Base-by-base conservation (phyloP, 2,888 invertebrate genomes). In the Chrysomela aeneicollis region DNA sequence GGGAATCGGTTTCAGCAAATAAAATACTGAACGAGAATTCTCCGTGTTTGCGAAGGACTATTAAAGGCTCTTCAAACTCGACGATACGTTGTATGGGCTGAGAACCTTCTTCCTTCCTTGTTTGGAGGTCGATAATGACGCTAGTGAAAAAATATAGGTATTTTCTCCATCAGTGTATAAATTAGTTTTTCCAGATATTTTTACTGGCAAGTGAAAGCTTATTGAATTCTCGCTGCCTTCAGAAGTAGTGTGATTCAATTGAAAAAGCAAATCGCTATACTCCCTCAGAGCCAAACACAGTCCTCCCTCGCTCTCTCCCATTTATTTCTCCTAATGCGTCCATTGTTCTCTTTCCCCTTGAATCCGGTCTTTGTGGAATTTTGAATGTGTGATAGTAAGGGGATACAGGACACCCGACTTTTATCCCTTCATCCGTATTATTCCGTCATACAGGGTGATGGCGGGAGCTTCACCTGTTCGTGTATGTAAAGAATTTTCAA, bases 271-370 rank as follows among this genome's bases (percentile, higher is more conserved):
- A 35, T 35, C 35, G 6, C 35, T 3, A 35, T 35, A 35, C 35
- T 35, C 35, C 35, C 35, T 35, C 35, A 26, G 6, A 26, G 26
- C 26, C 26, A 26, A 26, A 26, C 26, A 5, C 26, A 5, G 68
- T 53, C 64, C 66, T 61, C 50, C 61, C 58, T 61, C 59, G 61
- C 64, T 62, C 26, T 53, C 69, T 66, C 64, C 61, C 53, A 47
- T 58, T 63, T 64, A 55, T 62, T 64, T 59, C 55, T 70, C 74
- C 73, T 76, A 74, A 76, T 76, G 74, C 73, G 69, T 68, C 73
- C 71, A 76, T 77, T 77, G 76, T 77, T 71, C 71, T 70, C 71
- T 69, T 69, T 71, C 73, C 68, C 74, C 74, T 74, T 75, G 71
- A 69, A 70, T 76, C 75, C 73, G 71, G 64, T 71, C 72, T 73